phyloP scores from a whole-genome alignment of 2,888 invertebrate genomes.

The Blastobasis adustella region DNA sequence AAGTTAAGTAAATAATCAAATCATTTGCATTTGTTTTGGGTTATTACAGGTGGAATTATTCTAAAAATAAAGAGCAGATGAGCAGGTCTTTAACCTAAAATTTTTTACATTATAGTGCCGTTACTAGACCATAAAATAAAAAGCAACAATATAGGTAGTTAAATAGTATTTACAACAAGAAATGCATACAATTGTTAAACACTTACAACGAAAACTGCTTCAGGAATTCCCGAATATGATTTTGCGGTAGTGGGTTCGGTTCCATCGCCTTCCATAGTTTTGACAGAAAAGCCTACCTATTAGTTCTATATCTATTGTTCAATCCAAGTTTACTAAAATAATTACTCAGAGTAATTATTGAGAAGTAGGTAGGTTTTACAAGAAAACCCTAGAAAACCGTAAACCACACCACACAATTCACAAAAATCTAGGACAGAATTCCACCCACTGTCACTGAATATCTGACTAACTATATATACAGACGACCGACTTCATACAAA shows the following conservation, averaged over 20 bases:
- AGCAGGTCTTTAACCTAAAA: background rate
- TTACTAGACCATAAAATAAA: background rate
- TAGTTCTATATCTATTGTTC: too few relatives aligned
- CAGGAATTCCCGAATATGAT: constrained; percentile 90
- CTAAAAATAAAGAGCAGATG: background rate
- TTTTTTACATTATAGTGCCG: background rate
- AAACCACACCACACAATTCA: too few relatives aligned
- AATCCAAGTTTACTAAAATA: too few relatives aligned
- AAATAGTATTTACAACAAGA: background rate
- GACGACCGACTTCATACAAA: too few relatives aligned
- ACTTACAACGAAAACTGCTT: constrained; percentile 91
- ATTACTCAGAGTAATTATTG: too few relatives aligned
- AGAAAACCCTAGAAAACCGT: too few relatives aligned
- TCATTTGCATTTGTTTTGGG: background rate
- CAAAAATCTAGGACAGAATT: too few relatives aligned
- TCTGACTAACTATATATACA: too few relatives aligned
- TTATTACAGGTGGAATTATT: background rate
- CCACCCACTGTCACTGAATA: too few relatives aligned
- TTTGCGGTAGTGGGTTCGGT: constrained; percentile 50
- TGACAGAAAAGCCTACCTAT: background rate
- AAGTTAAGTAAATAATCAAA: background rate
- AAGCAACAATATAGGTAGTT: background rate
- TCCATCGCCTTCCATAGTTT: constrained; percentile 62
- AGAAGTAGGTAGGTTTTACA: too few relatives aligned
- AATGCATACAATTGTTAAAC: background rate